Evolutionary conservation across 2,797 vertebrate species (phyloP), one percentile per base, ranked within the genome.

Genomic region (Eidolon dupreanum): DNA sequence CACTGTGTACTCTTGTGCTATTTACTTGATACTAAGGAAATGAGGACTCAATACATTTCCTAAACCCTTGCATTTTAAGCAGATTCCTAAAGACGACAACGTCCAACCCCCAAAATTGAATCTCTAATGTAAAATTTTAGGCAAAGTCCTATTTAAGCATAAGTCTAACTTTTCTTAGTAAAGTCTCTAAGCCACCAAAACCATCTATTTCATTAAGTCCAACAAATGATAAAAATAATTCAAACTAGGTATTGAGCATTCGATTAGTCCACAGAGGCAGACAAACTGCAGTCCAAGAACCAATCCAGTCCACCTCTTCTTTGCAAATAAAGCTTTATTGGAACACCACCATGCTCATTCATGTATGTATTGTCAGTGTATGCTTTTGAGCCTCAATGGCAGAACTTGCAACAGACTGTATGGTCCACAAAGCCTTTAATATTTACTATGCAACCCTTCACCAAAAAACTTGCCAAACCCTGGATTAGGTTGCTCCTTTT

Each of bases 271-370:
- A 77, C 59, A 63, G 95, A 79, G 8, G 12, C 36, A 71, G 53
- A 22, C 36, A 88, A 81, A 92, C 31, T 8, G 38, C 5, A 71
- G 61, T 8, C 71, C 13, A 11, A 68, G 46, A 49, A 20, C 79
- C 49, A 90, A 84, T 51, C 24, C 85, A 92, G 71, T 7, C 55
- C 41, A 22, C 55, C 24, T 46, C n/a, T 83, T 61, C 66, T 97
- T 90, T 88, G 28, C 93, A 92, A 97, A 86, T 90, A 90, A 96
- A 97, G 51, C 91, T 93, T 93, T 91, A 92, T 73, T 92, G 68
- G 49, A 92, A 88, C 55, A 43, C 13, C 59, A 66, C 20, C 84
- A 70, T 65, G 12, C 71, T 77, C 7, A 28, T 31, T 87, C 33
- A 13, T 6, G 2, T n/a, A 41, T 19, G 11, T 41, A 75, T 65